Percentiles rank a stretch among this genome's conserved stretches.
phyloP scores from a whole-genome alignment of 2,888 invertebrate species.

The Mythimna vitellina region DNA sequence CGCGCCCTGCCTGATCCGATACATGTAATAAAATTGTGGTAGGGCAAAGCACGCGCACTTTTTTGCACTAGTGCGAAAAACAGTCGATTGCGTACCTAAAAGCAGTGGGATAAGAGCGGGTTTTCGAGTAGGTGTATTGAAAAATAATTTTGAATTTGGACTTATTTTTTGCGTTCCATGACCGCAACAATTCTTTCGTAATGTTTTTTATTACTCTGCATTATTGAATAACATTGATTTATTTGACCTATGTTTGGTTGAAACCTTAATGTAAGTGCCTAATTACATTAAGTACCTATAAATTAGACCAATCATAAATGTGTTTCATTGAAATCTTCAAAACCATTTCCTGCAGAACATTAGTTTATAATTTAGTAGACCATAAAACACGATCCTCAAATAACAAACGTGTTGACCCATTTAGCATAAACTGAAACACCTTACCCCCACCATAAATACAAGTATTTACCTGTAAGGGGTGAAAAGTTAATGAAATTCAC shows the following conservation, averaged over 20 bases:
- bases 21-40: too few species aligned
- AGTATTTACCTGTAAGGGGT: constrained; percentile 29
- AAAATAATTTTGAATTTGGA: too few species aligned
- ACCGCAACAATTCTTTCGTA: not conserved
- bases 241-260: not conserved
- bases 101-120: too few species aligned
- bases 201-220: not conserved
- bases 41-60: too few species aligned
- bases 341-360: not conserved
- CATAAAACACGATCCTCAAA: not conserved
- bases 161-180: too few species aligned
- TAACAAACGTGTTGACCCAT: constrained; percentile 11
- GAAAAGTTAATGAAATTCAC: constrained; percentile 40
- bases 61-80: too few species aligned
- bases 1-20: too few species aligned
- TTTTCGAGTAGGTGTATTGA: too few species aligned
- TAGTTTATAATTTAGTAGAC: not conserved
- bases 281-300: not conserved
- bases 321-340: not conserved
- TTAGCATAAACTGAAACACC: constrained; percentile 20
- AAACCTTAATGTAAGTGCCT: not conserved
- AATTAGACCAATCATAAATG: constrained; percentile 1
- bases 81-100: too few species aligned
- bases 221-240: not conserved
- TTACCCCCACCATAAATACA: not conserved